A percentile compares a stretch with the other conserved stretches of the same genome.
These are phyloP conservation scores for Hirudo medicinalis DNA, from an alignment of 1,140 invertebrate genomes.

Conservation along the genomic window DNA sequence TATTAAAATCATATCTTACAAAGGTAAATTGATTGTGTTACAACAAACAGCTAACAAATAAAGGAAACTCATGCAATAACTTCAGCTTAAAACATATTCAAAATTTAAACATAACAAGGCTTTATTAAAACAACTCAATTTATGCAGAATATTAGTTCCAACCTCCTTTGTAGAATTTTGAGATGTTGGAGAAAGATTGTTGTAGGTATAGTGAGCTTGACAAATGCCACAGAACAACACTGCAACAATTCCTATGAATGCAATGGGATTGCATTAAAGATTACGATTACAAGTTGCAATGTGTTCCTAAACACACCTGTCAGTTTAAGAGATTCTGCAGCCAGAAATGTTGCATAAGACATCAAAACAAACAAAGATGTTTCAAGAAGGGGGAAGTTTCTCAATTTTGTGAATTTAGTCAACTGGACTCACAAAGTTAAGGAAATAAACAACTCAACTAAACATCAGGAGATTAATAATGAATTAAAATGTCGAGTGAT, in stretches of 20 bases:
- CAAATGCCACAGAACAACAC: conserved; percentile 96
- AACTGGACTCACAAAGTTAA: conserved; percentile 39
- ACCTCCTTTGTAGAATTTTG: conserved; percentile 70
- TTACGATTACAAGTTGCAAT: background rate
- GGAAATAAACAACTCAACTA: conserved; percentile 3
- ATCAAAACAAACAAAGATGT: conserved; percentile 89
- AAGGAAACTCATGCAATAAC: too few species aligned
- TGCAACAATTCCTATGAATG: conserved; percentile 61
- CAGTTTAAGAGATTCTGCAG: conserved; percentile 83
- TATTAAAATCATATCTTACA: background rate
- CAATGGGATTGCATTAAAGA: background rate
- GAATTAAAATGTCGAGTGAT: background rate
- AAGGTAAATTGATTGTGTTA: background rate
- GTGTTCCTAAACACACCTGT: conserved; percentile 54
- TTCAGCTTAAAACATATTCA: too few species aligned
- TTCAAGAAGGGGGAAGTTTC: conserved; percentile 88
- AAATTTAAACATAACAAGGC: too few species aligned
- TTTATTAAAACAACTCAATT: too few species aligned
- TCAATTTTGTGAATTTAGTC: conserved; percentile 86
- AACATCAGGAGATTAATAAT: background rate
- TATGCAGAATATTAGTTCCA: background rate
- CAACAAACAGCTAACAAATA: too few species aligned
- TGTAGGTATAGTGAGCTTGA: conserved; percentile 97
- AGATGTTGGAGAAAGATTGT: conserved; percentile 78
- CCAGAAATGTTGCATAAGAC: conserved; percentile 92